Evolutionary conservation across 2,113 vertebrate genomes (phyloP).

Genomic region (Aptenodytes forsteri): DNA sequence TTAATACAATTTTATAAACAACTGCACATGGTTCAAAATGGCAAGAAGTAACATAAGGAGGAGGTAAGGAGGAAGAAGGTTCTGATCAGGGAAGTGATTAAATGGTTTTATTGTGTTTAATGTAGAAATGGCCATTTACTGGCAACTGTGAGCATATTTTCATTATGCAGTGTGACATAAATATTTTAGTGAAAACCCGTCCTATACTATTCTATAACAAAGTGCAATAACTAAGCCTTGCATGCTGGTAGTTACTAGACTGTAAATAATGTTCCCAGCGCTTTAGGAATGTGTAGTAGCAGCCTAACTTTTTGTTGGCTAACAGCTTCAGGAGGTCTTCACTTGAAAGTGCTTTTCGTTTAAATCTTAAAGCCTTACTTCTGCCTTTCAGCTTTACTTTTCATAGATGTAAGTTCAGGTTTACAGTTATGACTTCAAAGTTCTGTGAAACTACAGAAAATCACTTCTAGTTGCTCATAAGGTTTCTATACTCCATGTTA

Average conservation of each 20-base stretch:
- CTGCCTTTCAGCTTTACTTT: neutral
- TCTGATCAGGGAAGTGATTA: neutral
- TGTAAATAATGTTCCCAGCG: neutral
- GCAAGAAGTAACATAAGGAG: neutral
- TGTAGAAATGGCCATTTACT: neutral
- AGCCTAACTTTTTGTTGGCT: neutral
- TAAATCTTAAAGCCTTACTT: neutral
- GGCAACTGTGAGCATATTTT: neutral
- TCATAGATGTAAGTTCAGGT: neutral
- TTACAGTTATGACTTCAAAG: neutral
- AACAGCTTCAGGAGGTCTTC: neutral
- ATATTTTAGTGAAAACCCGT: neutral
- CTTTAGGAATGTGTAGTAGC: neutral
- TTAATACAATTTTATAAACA: neutral
- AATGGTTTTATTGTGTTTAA: neutral
- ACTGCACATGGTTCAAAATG: neutral
- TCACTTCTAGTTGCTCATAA: neutral
- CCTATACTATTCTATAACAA: neutral
- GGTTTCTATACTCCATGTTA: neutral
- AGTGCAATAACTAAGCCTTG: neutral
- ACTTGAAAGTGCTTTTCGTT: rapidly evolving
- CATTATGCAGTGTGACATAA: neutral
- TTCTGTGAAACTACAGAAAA: neutral
- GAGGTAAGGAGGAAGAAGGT: neutral
- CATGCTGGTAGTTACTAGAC: neutral